Conservation (phyloP, 2,797 vertebrate genomes). For the Myotis daubentonii region DNA sequence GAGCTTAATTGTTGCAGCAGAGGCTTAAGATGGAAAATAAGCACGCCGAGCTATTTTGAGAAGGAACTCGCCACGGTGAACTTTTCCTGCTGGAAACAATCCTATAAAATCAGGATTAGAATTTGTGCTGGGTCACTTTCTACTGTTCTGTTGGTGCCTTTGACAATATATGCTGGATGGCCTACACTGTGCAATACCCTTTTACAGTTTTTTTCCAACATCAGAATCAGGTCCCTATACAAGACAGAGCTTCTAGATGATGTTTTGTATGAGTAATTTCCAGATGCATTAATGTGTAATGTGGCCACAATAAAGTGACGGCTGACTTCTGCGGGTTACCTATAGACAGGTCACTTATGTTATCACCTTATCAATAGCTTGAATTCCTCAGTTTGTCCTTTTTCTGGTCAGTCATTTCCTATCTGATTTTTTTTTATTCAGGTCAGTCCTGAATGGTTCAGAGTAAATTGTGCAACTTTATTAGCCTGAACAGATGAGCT, state of each 20-base stretch:
- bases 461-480: background rate
- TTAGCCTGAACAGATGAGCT: constrained; percentile 14
- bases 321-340: background rate
- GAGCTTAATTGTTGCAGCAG: constrained; percentile 59
- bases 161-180: constrained; percentile 38
- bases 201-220: constrained; percentile 6
- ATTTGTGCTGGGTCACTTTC: constrained; percentile 59
- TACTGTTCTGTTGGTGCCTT: constrained; percentile 18
- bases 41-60: constrained; percentile 61
- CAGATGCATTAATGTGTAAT: background rate
- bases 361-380: constrained; percentile 39
- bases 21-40: constrained; percentile 71
- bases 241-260: constrained; percentile 20
- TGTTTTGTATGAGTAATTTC: constrained; percentile 45
- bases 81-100: constrained; percentile 56
- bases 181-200: background rate
- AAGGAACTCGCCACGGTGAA: constrained; percentile 51
- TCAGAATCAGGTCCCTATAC: constrained; percentile 12
- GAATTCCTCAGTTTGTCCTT: constrained; percentile 35
- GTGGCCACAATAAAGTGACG: background rate
- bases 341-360: background rate
- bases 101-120: constrained; percentile 32
- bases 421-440: constrained; percentile 16
- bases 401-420: constrained; percentile 38
- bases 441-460: background rate